A percentile compares a stretch with the other conserved stretches of the same genome.
Evolutionary conservation across 1,140 invertebrate genomes (phyloP).

Genomic region (Mesaphorura yosii): DNA sequence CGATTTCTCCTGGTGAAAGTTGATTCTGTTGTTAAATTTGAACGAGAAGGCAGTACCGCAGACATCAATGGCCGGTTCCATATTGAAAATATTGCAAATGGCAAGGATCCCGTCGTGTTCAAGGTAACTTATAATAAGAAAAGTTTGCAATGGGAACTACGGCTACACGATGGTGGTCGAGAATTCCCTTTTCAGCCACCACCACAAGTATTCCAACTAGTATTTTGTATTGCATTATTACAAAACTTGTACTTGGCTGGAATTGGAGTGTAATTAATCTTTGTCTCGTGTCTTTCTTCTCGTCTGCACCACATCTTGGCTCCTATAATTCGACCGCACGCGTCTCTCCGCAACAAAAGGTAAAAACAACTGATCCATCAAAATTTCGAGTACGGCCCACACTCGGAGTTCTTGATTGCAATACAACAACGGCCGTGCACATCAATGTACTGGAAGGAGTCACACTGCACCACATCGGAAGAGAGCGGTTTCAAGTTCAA

Average conservation of each 20-base stretch:
- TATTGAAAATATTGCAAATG: constrained; percentile 17
- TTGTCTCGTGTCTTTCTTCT: no score
- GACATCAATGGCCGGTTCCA: constrained; percentile 6
- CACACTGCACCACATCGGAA: background rate
- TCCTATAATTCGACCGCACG: no score
- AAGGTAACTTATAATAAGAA: no score
- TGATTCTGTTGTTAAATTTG: no score
- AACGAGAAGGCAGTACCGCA: no score
- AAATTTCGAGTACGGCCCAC: constrained; percentile 82
- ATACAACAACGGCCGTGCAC: constrained; percentile 40
- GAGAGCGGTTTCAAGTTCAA: constrained; percentile 29
- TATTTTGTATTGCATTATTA: background rate
- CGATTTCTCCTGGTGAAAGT: no score
- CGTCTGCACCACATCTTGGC: no score
- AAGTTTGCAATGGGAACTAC: no score
- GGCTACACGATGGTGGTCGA: background rate
- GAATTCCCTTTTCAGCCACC: background rate
- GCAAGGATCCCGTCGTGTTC: constrained; percentile 17
- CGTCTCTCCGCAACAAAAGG: no score
- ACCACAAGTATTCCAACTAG: background rate
- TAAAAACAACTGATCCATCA: constrained; percentile 70
- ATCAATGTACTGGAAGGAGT: constrained; percentile 33
- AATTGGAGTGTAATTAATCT: background rate
- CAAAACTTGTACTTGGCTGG: background rate
- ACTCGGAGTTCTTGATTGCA: constrained; percentile 55